Evolutionary conservation across 2,888 invertebrate species (phyloP).

Genomic region (Perizoma affinitatum): DNA sequence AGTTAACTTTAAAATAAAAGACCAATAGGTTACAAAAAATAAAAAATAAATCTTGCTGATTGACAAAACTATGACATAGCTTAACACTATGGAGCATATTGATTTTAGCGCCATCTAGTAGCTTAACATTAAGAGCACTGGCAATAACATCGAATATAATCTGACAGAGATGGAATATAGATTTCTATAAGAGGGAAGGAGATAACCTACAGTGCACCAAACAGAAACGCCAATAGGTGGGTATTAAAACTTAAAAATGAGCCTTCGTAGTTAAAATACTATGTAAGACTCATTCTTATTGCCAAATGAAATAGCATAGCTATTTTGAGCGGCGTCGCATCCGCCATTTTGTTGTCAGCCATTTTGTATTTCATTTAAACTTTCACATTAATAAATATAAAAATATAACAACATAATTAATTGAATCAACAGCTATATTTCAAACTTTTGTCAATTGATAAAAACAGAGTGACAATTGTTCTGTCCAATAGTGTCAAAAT

Average conservation of each 20-base stretch:
- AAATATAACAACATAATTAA: conserved; percentile 14
- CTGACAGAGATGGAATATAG: conserved; percentile 40
- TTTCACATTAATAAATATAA: conserved; percentile 13
- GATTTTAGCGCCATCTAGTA: conserved; percentile 36
- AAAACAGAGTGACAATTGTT: background rate
- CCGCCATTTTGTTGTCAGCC: conserved; percentile 35
- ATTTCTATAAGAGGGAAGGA: conserved; percentile 35
- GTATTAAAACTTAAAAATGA: conserved; percentile 34
- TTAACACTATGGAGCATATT: conserved; percentile 26
- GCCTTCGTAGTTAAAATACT: conserved; percentile 14
- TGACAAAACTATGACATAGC: conserved; percentile 29
- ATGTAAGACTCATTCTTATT: conserved; percentile 28
- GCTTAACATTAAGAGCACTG: conserved; percentile 31
- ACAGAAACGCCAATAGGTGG: conserved; percentile 44
- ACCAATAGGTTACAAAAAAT: conserved; percentile 39
- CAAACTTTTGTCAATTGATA: background rate
- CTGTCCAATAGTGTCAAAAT: conserved; percentile 27
- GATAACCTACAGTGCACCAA: conserved; percentile 41
- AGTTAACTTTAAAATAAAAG: conserved; percentile 53
- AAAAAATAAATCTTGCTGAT: conserved; percentile 36
- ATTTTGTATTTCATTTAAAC: conserved; percentile 18
- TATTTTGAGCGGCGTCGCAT: conserved; percentile 37
- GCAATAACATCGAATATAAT: conserved; percentile 32
- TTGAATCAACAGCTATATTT: conserved; percentile 14
- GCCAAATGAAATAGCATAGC: conserved; percentile 36